Conservation (phyloP, 2,888 invertebrate species). For the Blastobasis lacticolella region DNA sequence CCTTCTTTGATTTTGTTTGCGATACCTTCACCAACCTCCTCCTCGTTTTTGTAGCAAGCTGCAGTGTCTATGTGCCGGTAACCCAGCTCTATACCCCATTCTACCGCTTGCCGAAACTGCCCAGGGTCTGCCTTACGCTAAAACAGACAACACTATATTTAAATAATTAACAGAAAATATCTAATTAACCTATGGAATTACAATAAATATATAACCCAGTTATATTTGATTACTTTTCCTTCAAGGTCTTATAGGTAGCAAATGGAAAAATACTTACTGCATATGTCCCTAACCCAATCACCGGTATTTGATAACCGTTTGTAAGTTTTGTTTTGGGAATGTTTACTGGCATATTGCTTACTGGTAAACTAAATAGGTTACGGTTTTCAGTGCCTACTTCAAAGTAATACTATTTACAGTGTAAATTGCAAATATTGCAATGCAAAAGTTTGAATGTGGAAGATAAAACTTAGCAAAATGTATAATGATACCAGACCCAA, state of each 20-base stretch:
- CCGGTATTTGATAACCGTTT: conserved; percentile 75
- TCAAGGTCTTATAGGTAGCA: neutral
- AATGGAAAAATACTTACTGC: conserved; percentile 39
- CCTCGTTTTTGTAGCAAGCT: conserved; percentile 61
- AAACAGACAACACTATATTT: conserved; percentile 4
- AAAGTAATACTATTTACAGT: too few species aligned
- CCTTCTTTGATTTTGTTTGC: conserved; percentile 61
- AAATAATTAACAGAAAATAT: too few species aligned
- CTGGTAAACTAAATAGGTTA: too few species aligned
- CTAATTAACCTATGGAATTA: too few species aligned
- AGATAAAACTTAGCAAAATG: too few species aligned
- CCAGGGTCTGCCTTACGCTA: conserved; percentile 49
- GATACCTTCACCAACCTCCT: conserved; percentile 64
- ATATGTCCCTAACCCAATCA: conserved; percentile 80
- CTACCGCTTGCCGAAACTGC: conserved; percentile 54
- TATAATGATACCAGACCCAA: too few species aligned
- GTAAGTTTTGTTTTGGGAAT: conserved; percentile 51
- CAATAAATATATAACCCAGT: too few species aligned
- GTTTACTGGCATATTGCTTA: conserved; percentile 17
- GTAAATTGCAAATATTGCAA: too few species aligned
- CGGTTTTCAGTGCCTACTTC: too few species aligned
- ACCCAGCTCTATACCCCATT: conserved; percentile 63
- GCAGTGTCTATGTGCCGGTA: conserved; percentile 74
- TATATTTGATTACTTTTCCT: too few species aligned
- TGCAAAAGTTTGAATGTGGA: too few species aligned